Percentiles rank a stretch among this genome's conserved stretches.
These are phyloP conservation scores for Channa striata DNA, from an alignment of 2,797 vertebrate genomes.

Conservation along the genomic window DNA sequence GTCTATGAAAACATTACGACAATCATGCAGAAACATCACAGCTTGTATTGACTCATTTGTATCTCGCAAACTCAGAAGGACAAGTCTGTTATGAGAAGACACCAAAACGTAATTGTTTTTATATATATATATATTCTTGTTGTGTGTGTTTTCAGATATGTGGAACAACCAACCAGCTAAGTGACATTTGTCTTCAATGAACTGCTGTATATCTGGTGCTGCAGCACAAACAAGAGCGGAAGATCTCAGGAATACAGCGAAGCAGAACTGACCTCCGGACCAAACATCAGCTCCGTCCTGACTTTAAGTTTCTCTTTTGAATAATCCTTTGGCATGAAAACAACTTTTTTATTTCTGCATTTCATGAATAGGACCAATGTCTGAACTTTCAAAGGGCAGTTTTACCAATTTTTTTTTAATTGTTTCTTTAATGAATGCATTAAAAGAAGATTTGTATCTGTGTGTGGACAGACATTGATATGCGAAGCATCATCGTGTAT, in stretches of 20 bases:
- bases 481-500: conserved; percentile 14
- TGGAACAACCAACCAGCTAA: conserved; percentile 43
- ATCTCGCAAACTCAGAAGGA: no score
- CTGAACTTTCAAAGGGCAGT: background rate
- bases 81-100: no score
- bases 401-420: conserved; percentile 8
- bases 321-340: conserved; percentile 13
- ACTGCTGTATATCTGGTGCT: conserved; percentile 21
- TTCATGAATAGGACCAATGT: conserved; percentile 20
- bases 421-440: conserved; percentile 43
- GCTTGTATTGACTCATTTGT: no score
- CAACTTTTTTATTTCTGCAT: conserved; percentile 17
- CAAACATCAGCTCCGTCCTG: conserved; percentile 20
- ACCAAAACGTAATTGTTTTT: no score
- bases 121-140: background rate
- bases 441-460: background rate
- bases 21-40: no score
- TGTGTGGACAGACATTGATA: conserved; percentile 2
- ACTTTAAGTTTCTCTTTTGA: conserved; percentile 12
- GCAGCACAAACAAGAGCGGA: conserved; percentile 23
- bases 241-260: conserved; percentile 50
- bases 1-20: no score
- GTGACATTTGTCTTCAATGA: conserved; percentile 39
- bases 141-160: conserved; percentile 72
- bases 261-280: conserved; percentile 17